Percentiles rank a stretch among this genome's conserved stretches.
Conservation (phyloP, 2,797 vertebrate genomes). For the Apogon hyalosoma region DNA sequence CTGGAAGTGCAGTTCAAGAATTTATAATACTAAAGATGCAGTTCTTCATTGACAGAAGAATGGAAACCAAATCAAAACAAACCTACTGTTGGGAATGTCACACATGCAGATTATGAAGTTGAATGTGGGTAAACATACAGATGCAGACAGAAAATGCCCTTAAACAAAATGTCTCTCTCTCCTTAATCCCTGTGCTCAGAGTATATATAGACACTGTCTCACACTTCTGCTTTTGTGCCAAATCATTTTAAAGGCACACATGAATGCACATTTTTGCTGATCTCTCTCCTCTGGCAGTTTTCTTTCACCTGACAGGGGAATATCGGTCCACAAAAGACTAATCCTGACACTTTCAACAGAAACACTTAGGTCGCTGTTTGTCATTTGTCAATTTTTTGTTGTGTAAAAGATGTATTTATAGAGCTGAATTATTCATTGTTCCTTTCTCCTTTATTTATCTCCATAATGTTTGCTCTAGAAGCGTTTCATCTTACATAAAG, state of each 20-base stretch:
- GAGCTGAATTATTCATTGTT: slow-evolving; percentile 33
- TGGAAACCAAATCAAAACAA: background rate
- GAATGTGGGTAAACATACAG: slow-evolving; percentile 25
- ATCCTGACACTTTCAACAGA: slow-evolving; percentile 21
- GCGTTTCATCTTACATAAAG: background rate
- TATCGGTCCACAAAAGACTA: slow-evolving; percentile 9
- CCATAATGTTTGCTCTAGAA: slow-evolving; percentile 9
- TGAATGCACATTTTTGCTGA: background rate
- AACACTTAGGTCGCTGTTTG: slow-evolving; percentile 22
- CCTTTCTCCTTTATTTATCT: slow-evolving; percentile 5
- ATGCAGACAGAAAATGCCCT: slow-evolving; percentile 38
- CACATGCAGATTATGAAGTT: slow-evolving; percentile 26
- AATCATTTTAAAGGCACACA: slow-evolving; percentile 24
- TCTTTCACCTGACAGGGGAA: slow-evolving; percentile 16
- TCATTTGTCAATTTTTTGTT: slow-evolving; percentile 13
- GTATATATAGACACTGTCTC: slow-evolving; percentile 57
- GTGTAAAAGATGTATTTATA: slow-evolving; percentile 4
- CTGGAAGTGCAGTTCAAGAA: background rate
- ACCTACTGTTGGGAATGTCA: slow-evolving; percentile 1
- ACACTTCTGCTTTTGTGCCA: slow-evolving; percentile 53
- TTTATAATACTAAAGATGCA: background rate
- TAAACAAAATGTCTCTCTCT: slow-evolving; percentile 25
- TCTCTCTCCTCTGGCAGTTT: background rate
- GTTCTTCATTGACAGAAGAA: background rate
- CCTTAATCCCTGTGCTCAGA: slow-evolving; percentile 40